Base-by-base conservation (phyloP, 2,888 invertebrate species). In the Alloscopus bannaensis region DNA sequence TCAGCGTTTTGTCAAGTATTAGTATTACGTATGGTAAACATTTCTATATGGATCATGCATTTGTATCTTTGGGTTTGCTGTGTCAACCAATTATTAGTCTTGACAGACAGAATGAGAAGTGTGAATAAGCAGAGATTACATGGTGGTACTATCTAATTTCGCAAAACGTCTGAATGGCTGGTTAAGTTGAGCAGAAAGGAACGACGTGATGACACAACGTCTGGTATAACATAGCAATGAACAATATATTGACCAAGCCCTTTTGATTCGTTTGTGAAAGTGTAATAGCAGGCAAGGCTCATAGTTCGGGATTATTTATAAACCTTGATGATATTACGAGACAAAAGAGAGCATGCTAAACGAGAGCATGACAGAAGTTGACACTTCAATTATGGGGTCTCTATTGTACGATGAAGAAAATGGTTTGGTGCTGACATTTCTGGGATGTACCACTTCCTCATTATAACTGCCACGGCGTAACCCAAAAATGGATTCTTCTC, bases 391-490 rank as follows among this genome's bases (percentile, higher is more conserved):
- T 73, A 73, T 47, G 24, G 45, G 40, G 28, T 52, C 62, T 64
- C 62, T 65, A 29, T 52, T 65, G 62, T 52, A 40, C 31, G 50
- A 22, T 60, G 45, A 47, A 57, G 18, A 26, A 72, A 73, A 60
- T 52, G 65, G 72, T 57, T 73, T 64, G 64, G 42, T 65, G 72
- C 57, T 73, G 72, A 73, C 72, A 73, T 73, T 73, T 73, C 72
- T 73, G 72, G 72, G 64, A 73, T 73, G 72, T 52, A 65, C 64
- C 36, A 73, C 72, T 73, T 73, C 72, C 72, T 73, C 72, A 73
- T 73, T 65, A 52, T 13, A 36, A 71, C 36, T n/a, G n/a, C n/a
- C 65, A 57, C 64, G 16, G 40, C 65, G 64, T 71, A 62, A 71
- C 71, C 71, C 36, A 71, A 71, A 71, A 71, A 50, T 62, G 60